A percentile compares a stretch with the other conserved stretches of the same genome.
phyloP scores from a whole-genome alignment of 2,888 invertebrate genomes.

The Heliconius ismenius region DNA sequence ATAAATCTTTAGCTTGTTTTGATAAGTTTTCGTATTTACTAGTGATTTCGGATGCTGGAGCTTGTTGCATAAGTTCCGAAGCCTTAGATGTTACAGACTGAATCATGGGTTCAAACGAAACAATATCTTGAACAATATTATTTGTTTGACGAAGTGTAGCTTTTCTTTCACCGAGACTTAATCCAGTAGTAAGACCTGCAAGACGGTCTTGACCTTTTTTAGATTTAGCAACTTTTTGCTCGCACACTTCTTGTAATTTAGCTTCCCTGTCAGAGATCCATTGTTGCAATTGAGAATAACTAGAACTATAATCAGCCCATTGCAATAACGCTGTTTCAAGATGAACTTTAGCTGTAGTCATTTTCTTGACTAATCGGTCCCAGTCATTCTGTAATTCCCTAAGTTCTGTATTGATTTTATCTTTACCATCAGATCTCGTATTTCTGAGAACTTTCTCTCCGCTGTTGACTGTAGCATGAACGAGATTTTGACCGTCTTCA shows the following conservation, averaged over 20 bases:
- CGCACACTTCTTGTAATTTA: constrained; percentile 93
- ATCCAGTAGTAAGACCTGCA: constrained; percentile 87
- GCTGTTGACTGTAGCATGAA: constrained; percentile 92
- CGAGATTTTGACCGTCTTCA: constrained; percentile 92
- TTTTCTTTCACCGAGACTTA: constrained; percentile 92
- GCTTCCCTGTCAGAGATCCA: constrained; percentile 97
- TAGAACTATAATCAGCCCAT: constrained; percentile 98
- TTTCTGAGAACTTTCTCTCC: constrained; percentile 94
- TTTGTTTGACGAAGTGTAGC: constrained; percentile 94
- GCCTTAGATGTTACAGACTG: constrained; percentile 97
- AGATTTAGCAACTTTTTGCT: constrained; percentile 90
- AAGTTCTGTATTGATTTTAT: constrained; percentile 91
- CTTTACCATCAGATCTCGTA: constrained; percentile 93
- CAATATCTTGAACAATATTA: constrained; percentile 97
- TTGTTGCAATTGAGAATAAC: constrained; percentile 94
- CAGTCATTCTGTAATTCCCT: constrained; percentile 95
- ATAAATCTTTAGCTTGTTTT: constrained; percentile 94
- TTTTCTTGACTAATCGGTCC: constrained; percentile 94
- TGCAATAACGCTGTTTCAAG: constrained; percentile 94
- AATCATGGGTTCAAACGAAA: constrained; percentile 98
- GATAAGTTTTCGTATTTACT: constrained; percentile 94
- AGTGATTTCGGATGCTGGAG: constrained; percentile 95
- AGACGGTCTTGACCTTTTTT: constrained; percentile 87
- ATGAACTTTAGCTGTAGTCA: constrained; percentile 94
- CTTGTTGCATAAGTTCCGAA: constrained; percentile 94